Percentiles rank a stretch among this genome's conserved stretches.
Evolutionary conservation across 2,888 invertebrate genomes (phyloP).

Genomic region (Balanococcus diminutus): DNA sequence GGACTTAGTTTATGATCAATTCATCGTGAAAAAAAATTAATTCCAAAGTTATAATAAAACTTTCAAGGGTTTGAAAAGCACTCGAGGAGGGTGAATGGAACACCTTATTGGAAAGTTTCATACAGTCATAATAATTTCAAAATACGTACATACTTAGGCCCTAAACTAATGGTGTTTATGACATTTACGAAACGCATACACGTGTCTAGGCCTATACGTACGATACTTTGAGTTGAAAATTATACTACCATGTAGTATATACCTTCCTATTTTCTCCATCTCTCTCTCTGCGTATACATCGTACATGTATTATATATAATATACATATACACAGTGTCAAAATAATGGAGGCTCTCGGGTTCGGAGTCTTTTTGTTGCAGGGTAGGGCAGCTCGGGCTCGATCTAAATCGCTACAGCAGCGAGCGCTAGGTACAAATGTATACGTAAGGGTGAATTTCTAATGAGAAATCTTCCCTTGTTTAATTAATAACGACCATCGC

Average conservation of each 20-base stretch:
- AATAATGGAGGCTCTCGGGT: not conserved
- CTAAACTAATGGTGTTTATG: not conserved
- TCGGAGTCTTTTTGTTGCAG: not conserved
- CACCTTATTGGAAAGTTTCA: not conserved
- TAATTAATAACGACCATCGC: constrained; percentile 51
- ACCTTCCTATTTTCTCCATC: constrained; percentile 17
- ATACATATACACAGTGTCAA: not conserved
- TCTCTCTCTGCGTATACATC: no score
- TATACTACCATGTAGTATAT: not conserved
- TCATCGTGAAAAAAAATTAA: no score
- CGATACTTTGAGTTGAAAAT: not conserved
- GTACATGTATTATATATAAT: not conserved
- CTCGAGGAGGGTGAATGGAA: no score
- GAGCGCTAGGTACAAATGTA: not conserved
- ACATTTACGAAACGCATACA: not conserved
- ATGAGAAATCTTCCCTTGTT: constrained; percentile 49
- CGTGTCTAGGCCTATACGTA: not conserved
- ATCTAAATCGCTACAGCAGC: constrained; percentile 1
- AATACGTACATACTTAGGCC: not conserved
- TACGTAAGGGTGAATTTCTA: constrained; percentile 49
- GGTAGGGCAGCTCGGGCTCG: not conserved
- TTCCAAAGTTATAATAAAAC: no score
- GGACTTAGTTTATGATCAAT: no score
- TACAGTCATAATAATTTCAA: not conserved
- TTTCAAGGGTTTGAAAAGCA: no score